These are phyloP conservation scores for Bactericera cockerelli DNA, from an alignment of 1,140 invertebrate genomes.

Conservation along the genomic window DNA sequence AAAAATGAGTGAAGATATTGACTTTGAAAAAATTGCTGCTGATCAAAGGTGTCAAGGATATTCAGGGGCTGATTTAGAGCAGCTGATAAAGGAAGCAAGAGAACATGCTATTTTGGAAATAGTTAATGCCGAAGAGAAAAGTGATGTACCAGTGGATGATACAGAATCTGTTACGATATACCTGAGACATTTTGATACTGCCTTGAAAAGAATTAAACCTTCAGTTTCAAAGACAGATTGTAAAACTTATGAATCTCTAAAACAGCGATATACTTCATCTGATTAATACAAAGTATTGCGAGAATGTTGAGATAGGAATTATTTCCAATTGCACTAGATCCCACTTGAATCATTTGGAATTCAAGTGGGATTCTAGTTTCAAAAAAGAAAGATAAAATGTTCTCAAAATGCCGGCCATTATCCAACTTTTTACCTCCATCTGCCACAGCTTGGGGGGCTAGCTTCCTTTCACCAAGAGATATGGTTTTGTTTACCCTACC, in stretches of 20 bases:
- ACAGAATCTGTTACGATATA: conserved; percentile 30
- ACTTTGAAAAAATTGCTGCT: conserved; percentile 47
- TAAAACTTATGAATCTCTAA: neutral
- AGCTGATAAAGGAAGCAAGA: conserved; percentile 67
- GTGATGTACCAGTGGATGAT: conserved; percentile 22
- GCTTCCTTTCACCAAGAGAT: no score
- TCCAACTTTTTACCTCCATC: no score
- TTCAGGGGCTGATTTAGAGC: conserved; percentile 84
- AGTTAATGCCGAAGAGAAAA: conserved; percentile 8
- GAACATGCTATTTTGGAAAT: conserved; percentile 52
- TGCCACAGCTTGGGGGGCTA: no score
- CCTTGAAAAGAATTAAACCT: conserved; percentile 57
- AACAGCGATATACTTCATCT: neutral
- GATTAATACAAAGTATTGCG: no score
- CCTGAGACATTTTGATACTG: conserved; percentile 39
- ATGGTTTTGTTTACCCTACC: no score
- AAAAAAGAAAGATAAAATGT: no score
- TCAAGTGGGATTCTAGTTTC: no score
- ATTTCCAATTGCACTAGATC: no score
- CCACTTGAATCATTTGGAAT: no score
- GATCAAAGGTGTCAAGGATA: conserved; percentile 56
- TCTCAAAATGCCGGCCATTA: no score
- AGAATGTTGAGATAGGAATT: no score
- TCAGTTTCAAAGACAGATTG: conserved; percentile 42
- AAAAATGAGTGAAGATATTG: conserved; percentile 54